Percentiles rank a stretch among this genome's conserved stretches.
Conservation (phyloP, 2,113 vertebrate species). For the Chamaea fasciata region DNA sequence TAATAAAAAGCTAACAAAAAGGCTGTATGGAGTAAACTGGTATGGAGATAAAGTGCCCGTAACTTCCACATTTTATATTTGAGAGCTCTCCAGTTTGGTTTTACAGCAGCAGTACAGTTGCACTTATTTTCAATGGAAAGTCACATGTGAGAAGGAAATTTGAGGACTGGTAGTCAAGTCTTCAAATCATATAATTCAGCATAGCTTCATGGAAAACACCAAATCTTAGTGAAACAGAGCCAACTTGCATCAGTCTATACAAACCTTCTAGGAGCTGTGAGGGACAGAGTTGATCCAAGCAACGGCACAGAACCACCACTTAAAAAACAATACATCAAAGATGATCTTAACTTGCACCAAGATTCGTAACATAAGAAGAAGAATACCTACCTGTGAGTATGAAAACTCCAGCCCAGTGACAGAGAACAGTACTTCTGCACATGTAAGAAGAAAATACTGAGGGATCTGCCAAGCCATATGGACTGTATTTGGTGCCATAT, state of each 20-base stretch:
- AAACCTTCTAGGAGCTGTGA: not conserved
- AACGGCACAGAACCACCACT: not conserved
- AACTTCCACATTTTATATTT: not conserved
- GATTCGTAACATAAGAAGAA: not conserved
- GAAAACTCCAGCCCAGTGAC: conserved; percentile 94
- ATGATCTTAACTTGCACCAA: not conserved
- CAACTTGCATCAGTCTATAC: not conserved
- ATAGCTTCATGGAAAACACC: not conserved
- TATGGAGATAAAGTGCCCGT: not conserved
- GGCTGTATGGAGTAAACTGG: not conserved
- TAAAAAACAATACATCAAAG: not conserved
- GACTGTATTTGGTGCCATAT: conserved; percentile 82
- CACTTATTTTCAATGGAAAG: not conserved
- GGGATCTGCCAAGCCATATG: conserved; percentile 93
- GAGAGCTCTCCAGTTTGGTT: not conserved
- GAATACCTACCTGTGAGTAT: conserved; percentile 87
- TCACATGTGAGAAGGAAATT: not conserved
- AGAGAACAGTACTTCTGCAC: conserved; percentile 91
- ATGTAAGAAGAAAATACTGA: conserved; percentile 92
- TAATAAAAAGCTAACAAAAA: not conserved
- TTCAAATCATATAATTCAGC: not conserved
- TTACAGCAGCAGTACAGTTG: not conserved
- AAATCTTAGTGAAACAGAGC: not conserved
- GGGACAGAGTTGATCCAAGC: not conserved
- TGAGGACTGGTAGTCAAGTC: not conserved